phyloP scores from a whole-genome alignment of 2,797 vertebrate species.

The Cetoscarus ocellatus region DNA sequence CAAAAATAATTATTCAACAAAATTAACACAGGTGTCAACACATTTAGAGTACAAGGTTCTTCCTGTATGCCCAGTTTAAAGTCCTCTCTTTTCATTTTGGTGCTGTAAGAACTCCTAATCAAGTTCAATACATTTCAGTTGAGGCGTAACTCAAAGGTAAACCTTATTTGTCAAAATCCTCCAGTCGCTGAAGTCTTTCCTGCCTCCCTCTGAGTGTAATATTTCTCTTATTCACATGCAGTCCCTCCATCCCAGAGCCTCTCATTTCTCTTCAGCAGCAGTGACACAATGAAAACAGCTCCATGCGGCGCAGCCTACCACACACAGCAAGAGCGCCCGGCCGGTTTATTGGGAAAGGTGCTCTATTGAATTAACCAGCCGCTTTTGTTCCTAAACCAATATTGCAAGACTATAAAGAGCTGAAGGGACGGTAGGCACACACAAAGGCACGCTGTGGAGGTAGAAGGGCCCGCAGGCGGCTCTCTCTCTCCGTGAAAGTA shows the following conservation, averaged over 20 bases:
- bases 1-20: too few relatives aligned
- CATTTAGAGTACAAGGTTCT: too few relatives aligned
- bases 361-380: slow-evolving; percentile 74
- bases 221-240: slow-evolving; percentile 33
- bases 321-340: slow-evolving; percentile 63
- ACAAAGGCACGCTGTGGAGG: slow-evolving; percentile 70
- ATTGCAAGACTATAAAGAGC: slow-evolving; percentile 75
- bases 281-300: slow-evolving; percentile 72
- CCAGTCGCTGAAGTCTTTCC: slow-evolving; percentile 8
- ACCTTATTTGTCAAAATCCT: slow-evolving; percentile 42
- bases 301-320: slow-evolving; percentile 52
- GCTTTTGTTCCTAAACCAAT: slow-evolving; percentile 73
- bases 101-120: neutral
- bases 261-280: slow-evolving; percentile 60
- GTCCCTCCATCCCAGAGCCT: slow-evolving; percentile 50
- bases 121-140: slow-evolving; percentile 7
- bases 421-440: slow-evolving; percentile 65
- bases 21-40: too few relatives aligned
- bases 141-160: slow-evolving; percentile 38
- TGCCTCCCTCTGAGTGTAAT: slow-evolving; percentile 23
- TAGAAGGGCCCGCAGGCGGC: slow-evolving; percentile 66
- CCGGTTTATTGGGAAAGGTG: slow-evolving; percentile 74
- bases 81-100: neutral
- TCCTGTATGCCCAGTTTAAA: neutral
- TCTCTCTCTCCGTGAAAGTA: slow-evolving; percentile 69